These are phyloP conservation scores for Tiliqua scincoides DNA, from an alignment of 2,113 vertebrate genomes.

Conservation along the genomic window DNA sequence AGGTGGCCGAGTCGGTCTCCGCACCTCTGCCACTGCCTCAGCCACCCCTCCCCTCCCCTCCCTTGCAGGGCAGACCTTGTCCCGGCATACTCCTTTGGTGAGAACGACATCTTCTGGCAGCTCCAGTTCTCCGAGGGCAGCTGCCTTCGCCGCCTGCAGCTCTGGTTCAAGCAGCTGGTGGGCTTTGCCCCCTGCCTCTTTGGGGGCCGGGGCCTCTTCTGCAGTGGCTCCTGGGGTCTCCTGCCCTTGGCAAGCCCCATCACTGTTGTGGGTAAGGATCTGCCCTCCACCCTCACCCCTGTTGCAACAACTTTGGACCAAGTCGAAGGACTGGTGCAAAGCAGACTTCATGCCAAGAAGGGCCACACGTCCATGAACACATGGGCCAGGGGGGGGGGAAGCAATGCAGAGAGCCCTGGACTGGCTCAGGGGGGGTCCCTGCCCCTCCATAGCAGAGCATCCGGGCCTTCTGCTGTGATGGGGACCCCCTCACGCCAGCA, in stretches of 20 bases:
- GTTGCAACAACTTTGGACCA: no score
- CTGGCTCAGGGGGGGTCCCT: no score
- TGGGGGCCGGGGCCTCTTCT: conserved; percentile 66
- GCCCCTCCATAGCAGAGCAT: no score
- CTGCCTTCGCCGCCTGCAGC: conserved; percentile 70
- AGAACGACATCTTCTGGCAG: conserved; percentile 81
- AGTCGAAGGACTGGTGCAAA: no score
- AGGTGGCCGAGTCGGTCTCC: background rate
- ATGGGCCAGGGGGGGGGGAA: no score
- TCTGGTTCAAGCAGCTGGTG: conserved; percentile 74
- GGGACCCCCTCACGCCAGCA: no score
- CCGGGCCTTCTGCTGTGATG: no score
- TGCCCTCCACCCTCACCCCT: fast-evolving
- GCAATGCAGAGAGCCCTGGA: no score
- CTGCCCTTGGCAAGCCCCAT: conserved; percentile 78
- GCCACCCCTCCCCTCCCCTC: background rate
- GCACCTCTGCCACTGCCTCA: fast-evolving
- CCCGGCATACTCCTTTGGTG: conserved; percentile 83
- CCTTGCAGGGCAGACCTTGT: conserved; percentile 81
- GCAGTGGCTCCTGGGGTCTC: conserved; percentile 54
- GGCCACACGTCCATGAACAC: no score
- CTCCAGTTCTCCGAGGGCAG: conserved; percentile 72
- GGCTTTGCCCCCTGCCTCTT: conserved; percentile 83
- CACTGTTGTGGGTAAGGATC: conserved; percentile 81
- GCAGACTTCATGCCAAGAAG: no score